A percentile compares a stretch with the other conserved stretches of the same genome.
Conservation (phyloP, 2,797 vertebrate species). For the Etheostoma nigrum region DNA sequence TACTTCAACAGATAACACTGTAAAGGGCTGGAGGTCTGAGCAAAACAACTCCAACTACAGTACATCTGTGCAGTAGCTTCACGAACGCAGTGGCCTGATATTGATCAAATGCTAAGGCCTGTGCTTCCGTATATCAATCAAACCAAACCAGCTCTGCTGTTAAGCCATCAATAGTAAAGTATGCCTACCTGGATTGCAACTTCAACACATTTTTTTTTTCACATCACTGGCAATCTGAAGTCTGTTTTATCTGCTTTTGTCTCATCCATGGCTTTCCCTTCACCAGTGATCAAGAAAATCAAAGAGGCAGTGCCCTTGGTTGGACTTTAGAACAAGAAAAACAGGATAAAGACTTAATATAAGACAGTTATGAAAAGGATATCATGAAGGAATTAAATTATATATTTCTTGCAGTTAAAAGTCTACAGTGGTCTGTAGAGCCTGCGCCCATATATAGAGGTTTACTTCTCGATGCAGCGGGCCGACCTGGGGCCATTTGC, state of each 20-base stretch:
- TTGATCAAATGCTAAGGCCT: constrained; percentile 63
- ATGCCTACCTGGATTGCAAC: constrained; percentile 15
- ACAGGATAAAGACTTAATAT: constrained; percentile 54
- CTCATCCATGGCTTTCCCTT: constrained; percentile 33
- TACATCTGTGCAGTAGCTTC: constrained; percentile 33
- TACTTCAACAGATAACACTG: constrained; percentile 24
- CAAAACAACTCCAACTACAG: constrained; percentile 49
- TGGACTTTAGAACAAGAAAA: constrained; percentile 48
- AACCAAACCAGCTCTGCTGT: constrained; percentile 42
- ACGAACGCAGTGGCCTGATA: constrained; percentile 58
- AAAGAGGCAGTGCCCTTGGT: constrained; percentile 68
- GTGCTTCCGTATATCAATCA: constrained; percentile 61
- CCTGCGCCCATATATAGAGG: too few species aligned
- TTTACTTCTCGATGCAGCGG: too few species aligned
- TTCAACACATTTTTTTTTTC: constrained; percentile 27
- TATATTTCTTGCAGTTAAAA: constrained; percentile 39
- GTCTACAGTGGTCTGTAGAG: constrained; percentile 17
- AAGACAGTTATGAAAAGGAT: constrained; percentile 59
- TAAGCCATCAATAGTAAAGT: constrained; percentile 23
- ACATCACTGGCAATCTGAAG: constrained; percentile 3
- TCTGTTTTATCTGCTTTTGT: constrained; percentile 26
- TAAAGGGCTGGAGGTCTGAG: constrained; percentile 35
- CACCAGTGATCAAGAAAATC: constrained; percentile 49
- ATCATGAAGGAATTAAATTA: constrained; percentile 64
- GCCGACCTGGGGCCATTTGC: too few species aligned